Evolutionary conservation across 2,113 vertebrate species (phyloP).

Genomic region (Leptobrachium leishanense): DNA sequence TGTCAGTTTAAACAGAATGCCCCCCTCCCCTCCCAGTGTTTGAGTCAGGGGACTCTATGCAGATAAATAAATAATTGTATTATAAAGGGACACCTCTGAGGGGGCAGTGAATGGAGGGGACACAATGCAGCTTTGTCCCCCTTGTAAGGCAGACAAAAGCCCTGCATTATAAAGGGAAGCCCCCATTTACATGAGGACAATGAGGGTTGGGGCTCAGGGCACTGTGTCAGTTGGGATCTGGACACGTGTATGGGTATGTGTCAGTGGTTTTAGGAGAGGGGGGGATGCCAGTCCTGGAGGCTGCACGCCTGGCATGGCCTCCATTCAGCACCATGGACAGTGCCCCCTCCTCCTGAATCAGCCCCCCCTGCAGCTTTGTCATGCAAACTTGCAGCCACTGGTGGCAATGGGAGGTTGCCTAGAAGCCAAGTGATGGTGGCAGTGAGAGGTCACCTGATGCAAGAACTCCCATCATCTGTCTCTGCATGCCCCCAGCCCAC

Average conservation of each 20-base stretch:
- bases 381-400: slow-evolving; percentile 50
- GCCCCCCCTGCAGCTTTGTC: slow-evolving; percentile 42
- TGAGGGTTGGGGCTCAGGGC: slow-evolving; percentile 52
- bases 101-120: slow-evolving; percentile 27
- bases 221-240: slow-evolving; percentile 61
- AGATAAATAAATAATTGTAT: neutral
- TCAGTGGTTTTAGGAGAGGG: neutral
- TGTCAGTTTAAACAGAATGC: neutral
- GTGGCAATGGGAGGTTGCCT: slow-evolving; percentile 21
- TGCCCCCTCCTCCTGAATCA: slow-evolving; percentile 31
- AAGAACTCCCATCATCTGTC: neutral
- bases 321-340: slow-evolving; percentile 78
- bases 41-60: neutral
- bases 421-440: slow-evolving; percentile 31
- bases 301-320: slow-evolving; percentile 11
- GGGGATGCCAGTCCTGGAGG: neutral
- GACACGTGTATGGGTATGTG: slow-evolving; percentile 63
- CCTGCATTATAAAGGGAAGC: slow-evolving; percentile 50
- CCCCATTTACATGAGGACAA: slow-evolving; percentile 54
- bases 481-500: neutral
- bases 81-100: neutral
- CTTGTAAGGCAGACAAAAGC: slow-evolving; percentile 56
- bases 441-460: slow-evolving; percentile 61
- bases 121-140: slow-evolving; percentile 48
- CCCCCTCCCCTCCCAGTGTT: neutral